Evolutionary conservation across 2,888 invertebrate species (phyloP), one percentile per base, ranked within the genome.

Genomic region (Ametastegia equiseti): DNA sequence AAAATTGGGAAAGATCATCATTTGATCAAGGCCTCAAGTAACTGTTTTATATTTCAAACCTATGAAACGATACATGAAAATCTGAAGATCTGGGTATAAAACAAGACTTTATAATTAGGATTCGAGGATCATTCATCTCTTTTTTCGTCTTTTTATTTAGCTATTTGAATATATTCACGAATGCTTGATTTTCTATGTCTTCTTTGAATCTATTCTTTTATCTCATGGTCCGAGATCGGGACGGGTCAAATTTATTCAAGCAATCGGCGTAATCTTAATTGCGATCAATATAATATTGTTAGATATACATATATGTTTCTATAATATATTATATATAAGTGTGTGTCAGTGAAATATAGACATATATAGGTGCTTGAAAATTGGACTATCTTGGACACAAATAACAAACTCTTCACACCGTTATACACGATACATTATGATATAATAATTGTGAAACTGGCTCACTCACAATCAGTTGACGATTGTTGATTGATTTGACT

Each of bases 241-340:
- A 67, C 67, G 67, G 67, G 67, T 39, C 23, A 42, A 67, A 67
- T n/a, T 67, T 39, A 67, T n/a, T 39, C 67, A 67, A 67, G n/a
- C 15, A 9, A 67, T 67, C 67, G 67, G 67, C 39, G 36, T 23
- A 39, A 67, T 36, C 67, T 67, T n/a, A n/a, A n/a, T n/a, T 39
- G 67, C 67, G 19, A 13, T 36, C n/a, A 67, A 39, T 19, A 39
- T 19, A 67, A 19, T n/a, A 67, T 67, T 39, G n/a, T 30, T 30
- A 4, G 23, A 36, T 36, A n/a, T n/a, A n/a, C 15, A 63, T 33
- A 65, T n/a, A n/a, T n/a, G n/a, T n/a, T n/a, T n/a, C n/a, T n/a
- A n/a, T n/a, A n/a, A n/a, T n/a, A n/a, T n/a, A n/a, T n/a, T n/a
- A n/a, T n/a, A n/a, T n/a, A n/a, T n/a, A n/a, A n/a, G n/a, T n/a